Conservation (phyloP, 2,797 vertebrate species). For the Synaphobranchus kaupii region DNA sequence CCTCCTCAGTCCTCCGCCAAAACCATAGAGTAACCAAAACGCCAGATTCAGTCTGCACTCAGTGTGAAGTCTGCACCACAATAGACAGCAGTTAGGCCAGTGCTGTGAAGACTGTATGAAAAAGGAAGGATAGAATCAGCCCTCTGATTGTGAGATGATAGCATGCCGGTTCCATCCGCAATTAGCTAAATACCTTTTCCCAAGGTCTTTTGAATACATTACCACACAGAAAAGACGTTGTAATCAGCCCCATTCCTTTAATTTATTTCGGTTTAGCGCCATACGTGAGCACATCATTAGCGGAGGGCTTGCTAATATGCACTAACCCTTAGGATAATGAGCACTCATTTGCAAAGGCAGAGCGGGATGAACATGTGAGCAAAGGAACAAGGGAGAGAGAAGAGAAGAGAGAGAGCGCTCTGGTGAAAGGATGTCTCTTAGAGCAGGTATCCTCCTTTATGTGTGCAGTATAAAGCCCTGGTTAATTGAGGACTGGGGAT, state of each 20-base stretch:
- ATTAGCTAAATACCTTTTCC: neutral
- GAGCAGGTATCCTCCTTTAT: conserved; percentile 65
- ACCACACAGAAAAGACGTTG: conserved; percentile 20
- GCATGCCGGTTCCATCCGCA: neutral
- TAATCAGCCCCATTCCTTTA: conserved; percentile 36
- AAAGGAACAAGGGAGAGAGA: conserved; percentile 35
- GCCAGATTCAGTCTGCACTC: conserved; percentile 38
- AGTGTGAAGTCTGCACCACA: conserved; percentile 45
- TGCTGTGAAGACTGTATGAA: conserved; percentile 16
- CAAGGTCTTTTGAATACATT: neutral
- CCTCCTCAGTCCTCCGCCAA: neutral
- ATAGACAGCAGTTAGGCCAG: neutral
- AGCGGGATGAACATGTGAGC: conserved; percentile 27
- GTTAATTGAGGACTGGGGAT: conserved; percentile 71
- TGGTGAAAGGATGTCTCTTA: conserved; percentile 63
- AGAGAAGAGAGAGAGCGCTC: neutral
- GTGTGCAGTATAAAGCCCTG: conserved; percentile 65
- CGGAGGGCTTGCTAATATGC: conserved; percentile 54
- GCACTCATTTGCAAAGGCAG: conserved; percentile 57
- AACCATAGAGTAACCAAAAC: conserved; percentile 31
- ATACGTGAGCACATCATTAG: conserved; percentile 59
- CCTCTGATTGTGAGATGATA: neutral
- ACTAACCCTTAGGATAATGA: conserved; percentile 61
- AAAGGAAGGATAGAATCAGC: conserved; percentile 42
- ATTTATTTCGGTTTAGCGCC: conserved; percentile 52